Evolutionary conservation across 92 coral and sea anemone genomes (phyloP).

Genomic region (Anthopleura xanthogrammica): DNA sequence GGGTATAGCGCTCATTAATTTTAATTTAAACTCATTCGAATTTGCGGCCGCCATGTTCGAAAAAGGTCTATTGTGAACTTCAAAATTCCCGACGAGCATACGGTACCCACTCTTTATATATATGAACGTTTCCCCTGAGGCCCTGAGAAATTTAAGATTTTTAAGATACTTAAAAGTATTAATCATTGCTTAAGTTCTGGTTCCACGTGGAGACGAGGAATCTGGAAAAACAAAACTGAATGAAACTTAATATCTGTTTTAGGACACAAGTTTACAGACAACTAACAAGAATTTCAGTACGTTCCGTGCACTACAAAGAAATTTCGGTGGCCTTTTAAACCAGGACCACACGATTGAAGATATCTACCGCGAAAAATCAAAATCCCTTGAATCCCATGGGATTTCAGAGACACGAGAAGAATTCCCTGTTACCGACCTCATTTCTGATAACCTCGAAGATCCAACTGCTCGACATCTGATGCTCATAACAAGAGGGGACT

Average conservation of each 20-base stretch:
- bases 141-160: no score
- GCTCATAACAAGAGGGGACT: constrained; percentile 61
- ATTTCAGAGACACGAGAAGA: constrained; percentile 19
- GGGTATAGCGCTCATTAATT: no score
- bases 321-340: constrained; percentile 85
- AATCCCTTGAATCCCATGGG: constrained; percentile 22
- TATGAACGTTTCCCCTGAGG: no score
- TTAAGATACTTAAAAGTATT: no score
- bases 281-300: constrained; percentile 1
- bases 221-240: not conserved
- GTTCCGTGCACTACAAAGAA: constrained; percentile 73
- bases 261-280: not conserved
- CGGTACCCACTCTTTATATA: no score
- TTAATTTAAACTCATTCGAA: no score
- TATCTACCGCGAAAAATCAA: constrained; percentile 52
- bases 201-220: no score
- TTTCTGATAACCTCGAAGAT: constrained; percentile 36
- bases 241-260: not conserved
- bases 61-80: no score
- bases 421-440: constrained; percentile 39
- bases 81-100: no score
- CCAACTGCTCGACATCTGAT: constrained; percentile 51
- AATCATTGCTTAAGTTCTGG: no score
- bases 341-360: constrained; percentile 61
- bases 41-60: no score